Evolutionary conservation across 2,888 invertebrate genomes (phyloP), one percentile per base, ranked within the genome.

Genomic region (Caenorhabditis sp.): DNA sequence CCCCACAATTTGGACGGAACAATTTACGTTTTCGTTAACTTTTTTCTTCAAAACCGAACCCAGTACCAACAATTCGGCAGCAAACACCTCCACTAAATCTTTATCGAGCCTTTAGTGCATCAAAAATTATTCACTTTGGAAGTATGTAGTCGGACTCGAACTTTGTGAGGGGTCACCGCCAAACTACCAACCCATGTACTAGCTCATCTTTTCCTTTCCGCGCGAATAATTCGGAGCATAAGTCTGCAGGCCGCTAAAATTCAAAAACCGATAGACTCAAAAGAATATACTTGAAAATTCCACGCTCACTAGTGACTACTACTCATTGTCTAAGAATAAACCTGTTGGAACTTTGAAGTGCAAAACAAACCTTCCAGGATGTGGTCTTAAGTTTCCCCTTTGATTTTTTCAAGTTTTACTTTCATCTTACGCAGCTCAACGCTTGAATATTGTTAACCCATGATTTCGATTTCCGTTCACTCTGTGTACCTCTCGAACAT

Each of bases 171-270:
- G 35, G 43, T 37, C 48, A 48, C 50, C 39, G 53, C 26, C 46
- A 50, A 43, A 39, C 63, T 45, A 37, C 20, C 62, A 41, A 35
- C 55, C 48, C 32, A 17, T 26, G 55, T 26, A 53, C 46, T 50
- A 68, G 68, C 70, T 70, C 70, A 70, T 70, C 70, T 52, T 70
- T 59, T 70, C 43, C 37, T 59, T 70, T 70, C 70, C 70, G 70
- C 70, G 70, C 70, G 59, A 70, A 59, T 70, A 70, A 59, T 68
- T 59, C 68, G 68, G 39, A 52, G 68, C 52, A 30, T 41, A 68
- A 53, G 50, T 52, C 27, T 37, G 43, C 37, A 55, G 20, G 7
- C 50, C 4, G 26, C 50, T 62, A 52, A 68, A 68, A 58, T 61
- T 53, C 70, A 52, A 70, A 70, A 70, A 70, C 53, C 71, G 55